Percentiles rank a stretch among this genome's conserved stretches.
Evolutionary conservation across 1,140 invertebrate species (phyloP).

Genomic region (Eciton burchellii): DNA sequence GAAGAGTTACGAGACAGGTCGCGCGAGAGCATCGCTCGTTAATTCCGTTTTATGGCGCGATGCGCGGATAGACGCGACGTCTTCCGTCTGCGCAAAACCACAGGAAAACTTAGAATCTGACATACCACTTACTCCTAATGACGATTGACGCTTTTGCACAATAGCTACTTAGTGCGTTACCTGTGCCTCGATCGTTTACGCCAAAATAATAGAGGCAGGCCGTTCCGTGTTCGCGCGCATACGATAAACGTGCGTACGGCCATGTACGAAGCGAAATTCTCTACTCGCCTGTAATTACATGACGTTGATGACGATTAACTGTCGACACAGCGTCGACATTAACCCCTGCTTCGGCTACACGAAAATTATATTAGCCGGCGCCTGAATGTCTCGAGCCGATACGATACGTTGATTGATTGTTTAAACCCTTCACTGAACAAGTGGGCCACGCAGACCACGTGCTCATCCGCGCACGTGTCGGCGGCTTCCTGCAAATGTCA

Average conservation of each 20-base stretch:
- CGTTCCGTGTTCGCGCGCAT: constrained; percentile 35
- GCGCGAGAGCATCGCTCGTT: constrained; percentile 52
- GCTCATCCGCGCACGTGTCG: constrained; percentile 72
- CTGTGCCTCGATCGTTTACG: constrained; percentile 56
- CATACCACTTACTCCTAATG: constrained; percentile 2
- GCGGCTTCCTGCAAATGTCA: constrained; percentile 5
- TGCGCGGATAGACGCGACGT: background rate
- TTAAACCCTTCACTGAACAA: constrained; percentile 78
- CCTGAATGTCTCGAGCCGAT: constrained; percentile 48
- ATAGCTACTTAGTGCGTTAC: constrained; percentile 26
- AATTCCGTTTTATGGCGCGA: constrained; percentile 39
- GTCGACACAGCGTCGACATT: background rate
- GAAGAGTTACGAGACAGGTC: constrained; percentile 52
- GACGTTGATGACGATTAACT: constrained; percentile 7
- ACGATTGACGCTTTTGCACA: background rate
- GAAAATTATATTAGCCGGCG: constrained; percentile 50
- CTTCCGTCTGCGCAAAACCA: constrained; percentile 23
- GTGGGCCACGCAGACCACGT: constrained; percentile 72
- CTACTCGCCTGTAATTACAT: constrained; percentile 57
- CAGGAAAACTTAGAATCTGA: background rate
- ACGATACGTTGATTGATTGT: constrained; percentile 60
- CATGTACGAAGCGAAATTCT: constrained; percentile 50
- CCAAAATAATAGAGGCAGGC: constrained; percentile 52
- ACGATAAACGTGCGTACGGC: too few relatives aligned
- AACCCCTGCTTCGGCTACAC: constrained; percentile 7